These are phyloP conservation scores for Anastrepha ludens DNA, from an alignment of 1,140 invertebrate species.

Conservation along the genomic window DNA sequence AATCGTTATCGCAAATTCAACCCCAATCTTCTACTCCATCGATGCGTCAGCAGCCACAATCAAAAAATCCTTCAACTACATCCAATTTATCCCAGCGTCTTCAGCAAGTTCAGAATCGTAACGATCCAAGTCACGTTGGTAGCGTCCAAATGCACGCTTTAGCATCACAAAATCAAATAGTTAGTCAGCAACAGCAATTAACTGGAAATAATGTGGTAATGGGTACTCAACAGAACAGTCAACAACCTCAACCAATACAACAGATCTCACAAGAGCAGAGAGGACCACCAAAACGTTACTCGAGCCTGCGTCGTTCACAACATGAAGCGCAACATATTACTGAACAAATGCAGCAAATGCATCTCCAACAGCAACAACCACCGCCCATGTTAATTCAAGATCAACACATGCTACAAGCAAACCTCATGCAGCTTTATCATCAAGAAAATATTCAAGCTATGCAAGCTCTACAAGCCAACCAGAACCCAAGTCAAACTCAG, in stretches of 20 bases:
- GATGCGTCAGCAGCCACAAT: slow-evolving; percentile 42
- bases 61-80: slow-evolving; percentile 36
- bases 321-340: slow-evolving; percentile 70
- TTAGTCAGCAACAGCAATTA: slow-evolving; percentile 62
- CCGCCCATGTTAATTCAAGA: slow-evolving; percentile 67
- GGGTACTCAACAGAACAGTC: slow-evolving; percentile 70
- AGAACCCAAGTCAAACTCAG: slow-evolving; percentile 54
- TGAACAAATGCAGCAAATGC: slow-evolving; percentile 66
- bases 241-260: slow-evolving; percentile 68
- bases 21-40: neutral
- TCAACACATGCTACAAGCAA: slow-evolving; percentile 66
- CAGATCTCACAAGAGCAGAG: slow-evolving; percentile 73
- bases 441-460: slow-evolving; percentile 70
- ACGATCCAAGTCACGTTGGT: slow-evolving; percentile 72
- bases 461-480: slow-evolving; percentile 65
- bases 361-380: slow-evolving; percentile 59
- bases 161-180: slow-evolving; percentile 64
- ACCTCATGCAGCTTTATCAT: slow-evolving; percentile 70
- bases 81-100: slow-evolving; percentile 69
- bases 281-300: slow-evolving; percentile 82
- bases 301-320: slow-evolving; percentile 80
- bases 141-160: slow-evolving; percentile 72
- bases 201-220: slow-evolving; percentile 66
- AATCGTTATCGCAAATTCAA: slow-evolving; percentile 23
- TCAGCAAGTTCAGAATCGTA: slow-evolving; percentile 71